Conservation (phyloP, 2,888 invertebrate genomes). For the Leptopilina drosophilae region DNA sequence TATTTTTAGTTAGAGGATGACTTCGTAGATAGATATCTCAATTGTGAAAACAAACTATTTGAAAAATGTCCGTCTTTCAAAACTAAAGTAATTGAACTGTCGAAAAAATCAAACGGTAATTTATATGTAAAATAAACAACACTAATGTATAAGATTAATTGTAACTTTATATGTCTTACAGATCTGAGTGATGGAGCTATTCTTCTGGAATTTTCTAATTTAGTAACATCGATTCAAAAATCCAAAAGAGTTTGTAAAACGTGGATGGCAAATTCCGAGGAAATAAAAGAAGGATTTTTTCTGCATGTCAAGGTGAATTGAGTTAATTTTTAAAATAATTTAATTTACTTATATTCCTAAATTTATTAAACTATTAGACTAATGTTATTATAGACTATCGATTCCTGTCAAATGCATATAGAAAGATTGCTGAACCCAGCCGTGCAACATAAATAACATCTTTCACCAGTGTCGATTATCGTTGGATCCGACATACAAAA, state of each 20-base stretch:
- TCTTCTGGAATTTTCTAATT: constrained; percentile 41
- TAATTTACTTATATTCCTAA: not conserved
- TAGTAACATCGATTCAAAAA: constrained; percentile 17
- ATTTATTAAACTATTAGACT: not conserved
- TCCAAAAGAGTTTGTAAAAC: constrained; percentile 41
- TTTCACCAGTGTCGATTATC: constrained; percentile 29
- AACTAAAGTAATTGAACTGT: constrained; percentile 8
- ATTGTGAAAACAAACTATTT: constrained; percentile 17
- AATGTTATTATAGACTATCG: not conserved
- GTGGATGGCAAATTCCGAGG: constrained; percentile 38
- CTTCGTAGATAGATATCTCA: constrained; percentile 12
- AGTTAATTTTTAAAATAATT: not conserved
- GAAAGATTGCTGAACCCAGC: not conserved
- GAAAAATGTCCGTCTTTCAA: constrained; percentile 12
- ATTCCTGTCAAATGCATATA: not conserved
- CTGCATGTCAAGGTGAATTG: constrained; percentile 41
- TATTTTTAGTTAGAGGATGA: constrained; percentile 38
- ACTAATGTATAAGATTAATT: not conserved
- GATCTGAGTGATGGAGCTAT: constrained; percentile 41
- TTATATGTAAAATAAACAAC: not conserved
- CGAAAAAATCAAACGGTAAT: not conserved
- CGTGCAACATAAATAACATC: constrained; percentile 22
- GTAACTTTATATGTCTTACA: not conserved
- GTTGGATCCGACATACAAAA: constrained; percentile 14
- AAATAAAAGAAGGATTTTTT: constrained; percentile 46